phyloP scores from a whole-genome alignment of 2,797 vertebrate genomes.

The Kryptolebias ocellatus region DNA sequence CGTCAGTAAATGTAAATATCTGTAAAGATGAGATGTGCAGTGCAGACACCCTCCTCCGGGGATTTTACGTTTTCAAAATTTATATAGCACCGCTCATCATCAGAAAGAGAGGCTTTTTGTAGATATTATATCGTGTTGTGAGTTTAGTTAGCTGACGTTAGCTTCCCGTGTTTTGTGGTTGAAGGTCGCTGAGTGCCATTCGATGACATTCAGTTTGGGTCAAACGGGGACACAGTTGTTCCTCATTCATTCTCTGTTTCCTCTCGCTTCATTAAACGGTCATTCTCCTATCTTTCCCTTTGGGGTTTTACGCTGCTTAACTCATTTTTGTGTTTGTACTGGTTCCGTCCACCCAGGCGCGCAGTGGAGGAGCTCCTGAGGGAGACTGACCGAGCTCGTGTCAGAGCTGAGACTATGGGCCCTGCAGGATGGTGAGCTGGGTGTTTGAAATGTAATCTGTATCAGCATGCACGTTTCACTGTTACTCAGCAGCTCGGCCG shows the following conservation, averaged over 20 bases:
- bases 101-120: constrained; percentile 3
- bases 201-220: constrained; percentile 38
- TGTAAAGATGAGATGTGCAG: background rate
- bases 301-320: constrained; percentile 14
- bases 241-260: background rate
- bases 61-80: background rate
- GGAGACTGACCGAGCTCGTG: constrained; percentile 92
- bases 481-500: background rate
- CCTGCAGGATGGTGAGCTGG: constrained; percentile 93
- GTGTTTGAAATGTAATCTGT: constrained; percentile 16
- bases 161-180: constrained; percentile 18
- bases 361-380: constrained; percentile 96
- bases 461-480: background rate
- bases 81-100: background rate
- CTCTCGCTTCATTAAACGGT: constrained; percentile 37
- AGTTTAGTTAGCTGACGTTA: background rate
- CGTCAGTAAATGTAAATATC: background rate
- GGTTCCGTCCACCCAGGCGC: constrained; percentile 77
- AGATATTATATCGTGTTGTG: constrained; percentile 15
- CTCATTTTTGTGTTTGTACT: constrained; percentile 7
- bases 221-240: constrained; percentile 50
- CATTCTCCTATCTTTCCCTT: constrained; percentile 28
- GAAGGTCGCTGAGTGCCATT: constrained; percentile 50
- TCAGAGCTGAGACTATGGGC: constrained; percentile 97
- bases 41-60: background rate